Evolutionary conservation across 2,888 invertebrate species (phyloP).

Genomic region (Drosophila pseudotalamancana): DNA sequence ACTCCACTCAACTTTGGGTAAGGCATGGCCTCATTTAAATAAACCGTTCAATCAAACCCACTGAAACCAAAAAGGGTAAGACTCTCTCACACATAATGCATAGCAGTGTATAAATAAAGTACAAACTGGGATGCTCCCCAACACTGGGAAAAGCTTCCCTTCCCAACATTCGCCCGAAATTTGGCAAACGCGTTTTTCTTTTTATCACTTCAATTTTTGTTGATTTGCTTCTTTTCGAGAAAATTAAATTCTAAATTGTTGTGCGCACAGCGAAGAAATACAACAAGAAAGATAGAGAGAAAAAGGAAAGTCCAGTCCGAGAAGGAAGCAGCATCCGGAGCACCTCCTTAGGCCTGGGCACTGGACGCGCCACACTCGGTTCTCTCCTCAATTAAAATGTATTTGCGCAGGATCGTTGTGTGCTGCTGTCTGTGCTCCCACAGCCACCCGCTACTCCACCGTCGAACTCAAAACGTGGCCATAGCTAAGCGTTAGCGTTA

Average conservation of each 20-base stretch:
- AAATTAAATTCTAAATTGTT: constrained; percentile 77
- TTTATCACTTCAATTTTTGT: constrained; percentile 52
- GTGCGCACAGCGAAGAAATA: constrained; percentile 31
- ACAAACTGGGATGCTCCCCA: neutral
- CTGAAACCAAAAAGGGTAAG: neutral
- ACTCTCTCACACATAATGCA: neutral
- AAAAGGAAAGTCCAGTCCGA: constrained; percentile 26
- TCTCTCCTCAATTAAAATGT: constrained; percentile 69
- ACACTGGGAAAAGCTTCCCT: neutral
- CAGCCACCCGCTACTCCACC: constrained; percentile 6
- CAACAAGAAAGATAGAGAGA: neutral
- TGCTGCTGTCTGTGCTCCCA: constrained; percentile 11
- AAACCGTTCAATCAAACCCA: neutral
- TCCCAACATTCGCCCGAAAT: constrained; percentile 6
- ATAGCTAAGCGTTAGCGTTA: constrained; percentile 53
- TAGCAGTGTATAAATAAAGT: neutral
- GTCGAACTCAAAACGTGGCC: constrained; percentile 39
- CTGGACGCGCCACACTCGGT: constrained; percentile 30
- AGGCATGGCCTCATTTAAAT: neutral
- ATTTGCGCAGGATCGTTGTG: constrained; percentile 64
- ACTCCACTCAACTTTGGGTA: too few species aligned
- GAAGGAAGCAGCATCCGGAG: constrained; percentile 30
- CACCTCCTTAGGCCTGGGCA: constrained; percentile 34
- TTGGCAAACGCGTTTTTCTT: constrained; percentile 29
- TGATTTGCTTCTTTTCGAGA: constrained; percentile 66